These are phyloP conservation scores for Pachyseris speciosa DNA, from an alignment of 64 coral and sea anemone species.

Conservation along the genomic window DNA sequence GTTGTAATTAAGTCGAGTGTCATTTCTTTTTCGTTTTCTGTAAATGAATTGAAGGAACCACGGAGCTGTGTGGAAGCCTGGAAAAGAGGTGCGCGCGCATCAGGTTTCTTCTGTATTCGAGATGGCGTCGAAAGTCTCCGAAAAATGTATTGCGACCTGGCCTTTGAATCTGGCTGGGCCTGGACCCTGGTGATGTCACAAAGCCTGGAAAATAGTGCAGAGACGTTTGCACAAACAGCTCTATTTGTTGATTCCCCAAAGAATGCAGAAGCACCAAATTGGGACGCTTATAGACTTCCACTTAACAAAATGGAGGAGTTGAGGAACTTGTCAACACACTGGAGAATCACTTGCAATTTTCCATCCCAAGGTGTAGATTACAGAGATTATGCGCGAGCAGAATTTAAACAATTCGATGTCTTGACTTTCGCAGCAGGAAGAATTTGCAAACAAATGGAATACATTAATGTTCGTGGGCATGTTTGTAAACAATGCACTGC, in stretches of 20 bases:
- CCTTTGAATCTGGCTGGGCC: constrained; percentile 25
- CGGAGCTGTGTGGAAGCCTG: not conserved
- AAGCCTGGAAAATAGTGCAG: not conserved
- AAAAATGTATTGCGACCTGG: constrained; percentile 55
- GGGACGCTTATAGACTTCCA: constrained; percentile 10
- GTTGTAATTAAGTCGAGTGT: too few relatives aligned
- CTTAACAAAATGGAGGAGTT: constrained; percentile 39
- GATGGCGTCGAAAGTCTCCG: not conserved
- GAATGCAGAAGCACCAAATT: not conserved
- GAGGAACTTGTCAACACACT: constrained; percentile 3
- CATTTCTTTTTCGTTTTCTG: too few relatives aligned
- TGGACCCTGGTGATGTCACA: constrained; percentile 62
- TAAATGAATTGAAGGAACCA: too few relatives aligned
- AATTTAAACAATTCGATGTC: constrained; percentile 28
- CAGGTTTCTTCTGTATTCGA: not conserved
- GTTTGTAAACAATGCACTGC: constrained; percentile 29
- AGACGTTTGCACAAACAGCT: not conserved
- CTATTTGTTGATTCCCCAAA: not conserved
- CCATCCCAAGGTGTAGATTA: constrained; percentile 40
- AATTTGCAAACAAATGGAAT: constrained; percentile 55
- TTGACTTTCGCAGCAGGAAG: constrained; percentile 15
- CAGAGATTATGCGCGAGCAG: constrained; percentile 48
- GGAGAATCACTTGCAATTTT: constrained; percentile 67
- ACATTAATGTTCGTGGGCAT: constrained; percentile 67
- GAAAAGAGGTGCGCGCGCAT: not conserved